Percentiles rank a stretch among this genome's conserved stretches.
These are phyloP conservation scores for Danio albolineatus DNA, from an alignment of 2,797 vertebrate species.

Conservation along the genomic window DNA sequence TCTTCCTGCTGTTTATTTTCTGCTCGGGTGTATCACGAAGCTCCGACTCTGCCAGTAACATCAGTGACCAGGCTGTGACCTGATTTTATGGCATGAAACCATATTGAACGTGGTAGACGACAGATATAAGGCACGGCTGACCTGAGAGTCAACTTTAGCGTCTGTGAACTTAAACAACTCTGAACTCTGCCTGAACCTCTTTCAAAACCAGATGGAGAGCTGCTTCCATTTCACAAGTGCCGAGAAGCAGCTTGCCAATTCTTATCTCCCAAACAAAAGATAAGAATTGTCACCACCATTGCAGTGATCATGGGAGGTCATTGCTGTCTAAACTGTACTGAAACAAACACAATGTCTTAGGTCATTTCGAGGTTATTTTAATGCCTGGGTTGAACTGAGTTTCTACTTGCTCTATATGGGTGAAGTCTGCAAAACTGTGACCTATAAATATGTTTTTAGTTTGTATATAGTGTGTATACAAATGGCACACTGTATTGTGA, in stretches of 20 bases:
- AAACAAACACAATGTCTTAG: not conserved
- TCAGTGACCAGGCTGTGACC: constrained; percentile 60
- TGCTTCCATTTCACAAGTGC: constrained; percentile 50
- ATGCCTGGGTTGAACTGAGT: not conserved
- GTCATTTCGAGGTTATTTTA: constrained; percentile 18
- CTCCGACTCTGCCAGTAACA: constrained; percentile 17
- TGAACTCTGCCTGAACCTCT: constrained; percentile 89
- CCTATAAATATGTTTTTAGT: not conserved
- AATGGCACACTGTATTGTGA: not conserved
- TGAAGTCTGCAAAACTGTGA: not conserved
- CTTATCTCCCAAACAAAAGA: constrained; percentile 44
- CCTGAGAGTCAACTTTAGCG: constrained; percentile 85
- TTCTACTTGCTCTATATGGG: not conserved
- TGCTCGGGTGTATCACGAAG: not conserved
- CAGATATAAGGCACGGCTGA: constrained; percentile 73
- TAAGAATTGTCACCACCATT: constrained; percentile 35
- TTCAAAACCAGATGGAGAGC: constrained; percentile 86
- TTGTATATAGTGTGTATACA: constrained; percentile 3
- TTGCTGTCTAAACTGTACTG: not conserved
- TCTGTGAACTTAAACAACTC: constrained; percentile 84
- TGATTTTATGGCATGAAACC: constrained; percentile 65
- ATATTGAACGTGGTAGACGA: constrained; percentile 44
- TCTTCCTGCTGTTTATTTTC: not conserved
- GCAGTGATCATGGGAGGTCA: constrained; percentile 34
- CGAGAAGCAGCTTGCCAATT: constrained; percentile 23